phyloP scores from a whole-genome alignment of 2,888 invertebrate species.

The Labia minor region DNA sequence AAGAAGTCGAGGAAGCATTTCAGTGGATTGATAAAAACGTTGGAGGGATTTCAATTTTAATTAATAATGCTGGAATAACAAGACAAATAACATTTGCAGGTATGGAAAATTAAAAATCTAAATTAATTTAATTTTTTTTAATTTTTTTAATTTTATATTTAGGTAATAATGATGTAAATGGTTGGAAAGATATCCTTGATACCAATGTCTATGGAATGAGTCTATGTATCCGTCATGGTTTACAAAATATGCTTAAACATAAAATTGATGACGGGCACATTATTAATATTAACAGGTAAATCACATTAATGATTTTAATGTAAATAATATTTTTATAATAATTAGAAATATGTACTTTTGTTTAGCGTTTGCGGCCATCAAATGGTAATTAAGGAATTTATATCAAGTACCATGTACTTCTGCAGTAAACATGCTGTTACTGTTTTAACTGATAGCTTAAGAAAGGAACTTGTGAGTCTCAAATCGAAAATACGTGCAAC shows the following conservation, averaged over 20 bases:
- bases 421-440: background rate
- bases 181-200: constrained; percentile 33
- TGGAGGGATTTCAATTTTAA: constrained; percentile 8
- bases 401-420: too few species aligned
- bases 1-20: background rate
- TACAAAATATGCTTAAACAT: constrained; percentile 33
- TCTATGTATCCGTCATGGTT: constrained; percentile 32
- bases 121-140: too few species aligned
- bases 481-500: background rate
- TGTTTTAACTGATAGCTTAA: background rate
- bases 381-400: too few species aligned
- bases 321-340: too few species aligned
- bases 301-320: background rate
- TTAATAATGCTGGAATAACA: constrained; percentile 14
- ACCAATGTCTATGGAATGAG: constrained; percentile 35
- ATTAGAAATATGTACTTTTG: too few species aligned
- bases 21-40: constrained; percentile 17
- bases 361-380: too few species aligned
- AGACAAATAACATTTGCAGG: background rate
- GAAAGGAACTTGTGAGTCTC: background rate
- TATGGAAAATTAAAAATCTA: background rate
- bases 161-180: constrained; percentile 33
- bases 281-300: constrained; percentile 37
- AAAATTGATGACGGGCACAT: constrained; percentile 34
- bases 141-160: constrained; percentile 18